Base-by-base conservation (phyloP, 2,888 invertebrate species). In the Drosophila bunnanda region DNA sequence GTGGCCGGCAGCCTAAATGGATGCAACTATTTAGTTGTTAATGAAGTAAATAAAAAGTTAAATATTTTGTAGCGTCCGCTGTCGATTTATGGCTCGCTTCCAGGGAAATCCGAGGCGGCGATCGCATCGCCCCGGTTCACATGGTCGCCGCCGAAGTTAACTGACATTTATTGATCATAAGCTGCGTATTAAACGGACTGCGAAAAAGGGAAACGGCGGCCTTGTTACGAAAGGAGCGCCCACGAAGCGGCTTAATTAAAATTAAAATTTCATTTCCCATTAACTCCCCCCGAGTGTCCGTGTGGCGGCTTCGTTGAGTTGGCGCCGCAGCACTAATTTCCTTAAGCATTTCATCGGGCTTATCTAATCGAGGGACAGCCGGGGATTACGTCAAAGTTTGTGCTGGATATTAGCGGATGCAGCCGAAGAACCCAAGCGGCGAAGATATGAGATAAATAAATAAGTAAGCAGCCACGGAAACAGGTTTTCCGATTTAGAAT, bases 81-180 rank as follows among this genome's bases (percentile, higher is more conserved):
- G 9, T 34, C 60, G 67, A 74, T 86, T 77, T 75, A 73, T 77
- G 60, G 50, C 13, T 36, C 48, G 59, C 39, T 84, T 88, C 89
- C 89, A 72, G 72, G 77, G 78, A 85, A 75, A 61, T 52, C 59
- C n/a, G 22, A 25, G 20, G 30, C 44, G 38, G 28, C 50, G 70
- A 69, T 76, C 67, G 62, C 56, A 57, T 50, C 67, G 67, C 36
- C 34, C 28, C 54, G 38, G 65, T 58, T 54, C 48, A 74, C 61
- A 57, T 66, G 65, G 46, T 57, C 72, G 53, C 76, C 43, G 41
- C 30, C 59, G 59, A 68, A 66, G 75, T 87, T 89, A 89, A 75
- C 85, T 87, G 85, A 89, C 89, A 84, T 86, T 86, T 89, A 86
- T 86, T 89, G 85, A 87, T 82, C 85, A 84, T 86, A 86, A 89